Evolutionary conservation across 2,888 invertebrate genomes (phyloP), one percentile per base, ranked within the genome.

Genomic region (Chaetoderma sp.): DNA sequence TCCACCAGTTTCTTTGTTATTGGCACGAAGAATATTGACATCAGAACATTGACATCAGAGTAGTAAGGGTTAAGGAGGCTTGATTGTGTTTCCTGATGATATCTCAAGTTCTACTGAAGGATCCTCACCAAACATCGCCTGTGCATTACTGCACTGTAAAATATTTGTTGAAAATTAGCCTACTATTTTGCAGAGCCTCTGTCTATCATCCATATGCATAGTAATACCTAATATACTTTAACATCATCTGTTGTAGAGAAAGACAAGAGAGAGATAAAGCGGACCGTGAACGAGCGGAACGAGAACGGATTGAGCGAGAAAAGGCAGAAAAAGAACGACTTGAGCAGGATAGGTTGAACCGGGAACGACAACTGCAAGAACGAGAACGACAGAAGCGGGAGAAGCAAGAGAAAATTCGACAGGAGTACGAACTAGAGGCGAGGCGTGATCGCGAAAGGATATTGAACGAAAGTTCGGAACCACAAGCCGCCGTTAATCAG

Each of bases 351-450:
- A 25, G 66, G 27, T 63, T 71, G 27, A 44, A 67, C 39, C 67
- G 70, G 21, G 78, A 91, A 76, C 90, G 90, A 78, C n/a, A n/a
- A n/a, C n/a, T n/a, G n/a, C 91, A 93, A 72, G 93, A 73, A 47
- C 42, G 63, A 27, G 72, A 71, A 25, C 54, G 68, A 33, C 36
- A 45, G 21, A 63, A 68, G 47, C 63, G 54, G 30, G 68, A 72
- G 25, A 49, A 59, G 33, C 32, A 59, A 28, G 44, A 56, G 45
- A 55, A 36, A 28, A 10, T n/a, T 5, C 2, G 32, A 32, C 28
- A 32, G 52, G 32, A 52, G 16, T 45, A 25, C 8, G 45, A 79
- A 56, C 60, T 73, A 44, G 75, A 77, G 44, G 74, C 73, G 50
- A 67, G 77, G 18, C 71, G 73, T 42, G 77, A 77, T 42, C 65